Conservation (phyloP, 2,113 vertebrate genomes). For the Nycticryphes semicollaris region DNA sequence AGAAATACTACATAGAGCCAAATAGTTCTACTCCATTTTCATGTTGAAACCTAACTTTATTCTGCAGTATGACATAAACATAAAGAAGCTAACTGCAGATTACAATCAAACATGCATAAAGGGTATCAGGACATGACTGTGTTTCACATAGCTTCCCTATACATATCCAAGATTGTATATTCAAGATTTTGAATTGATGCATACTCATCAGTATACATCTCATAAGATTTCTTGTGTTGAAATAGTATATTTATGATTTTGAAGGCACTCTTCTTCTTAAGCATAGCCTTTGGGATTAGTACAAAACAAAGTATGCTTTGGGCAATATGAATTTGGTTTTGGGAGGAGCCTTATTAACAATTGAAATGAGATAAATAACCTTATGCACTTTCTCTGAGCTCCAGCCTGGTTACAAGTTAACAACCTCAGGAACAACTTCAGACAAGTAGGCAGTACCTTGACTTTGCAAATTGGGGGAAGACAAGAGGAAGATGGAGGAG, state of each 20-base stretch:
- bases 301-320: background rate
- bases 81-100: background rate
- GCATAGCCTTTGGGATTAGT: background rate
- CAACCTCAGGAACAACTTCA: background rate
- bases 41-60: background rate
- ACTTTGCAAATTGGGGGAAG: background rate
- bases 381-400: background rate
- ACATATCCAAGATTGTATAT: background rate
- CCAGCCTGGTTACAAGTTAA: background rate
- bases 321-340: background rate
- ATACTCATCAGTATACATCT: too few relatives aligned
- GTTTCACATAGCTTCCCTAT: background rate
- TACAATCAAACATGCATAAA: background rate
- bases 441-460: background rate
- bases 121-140: background rate
- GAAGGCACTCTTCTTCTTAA: background rate
- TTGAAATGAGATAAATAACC: background rate
- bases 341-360: background rate
- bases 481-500: background rate
- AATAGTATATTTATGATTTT: background rate
- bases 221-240: too few relatives aligned
- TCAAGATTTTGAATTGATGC: background rate
- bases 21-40: background rate
- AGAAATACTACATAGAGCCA: background rate
- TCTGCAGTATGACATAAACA: background rate